Conservation (phyloP, 2,113 vertebrate genomes). For the Regulus satrapa region DNA sequence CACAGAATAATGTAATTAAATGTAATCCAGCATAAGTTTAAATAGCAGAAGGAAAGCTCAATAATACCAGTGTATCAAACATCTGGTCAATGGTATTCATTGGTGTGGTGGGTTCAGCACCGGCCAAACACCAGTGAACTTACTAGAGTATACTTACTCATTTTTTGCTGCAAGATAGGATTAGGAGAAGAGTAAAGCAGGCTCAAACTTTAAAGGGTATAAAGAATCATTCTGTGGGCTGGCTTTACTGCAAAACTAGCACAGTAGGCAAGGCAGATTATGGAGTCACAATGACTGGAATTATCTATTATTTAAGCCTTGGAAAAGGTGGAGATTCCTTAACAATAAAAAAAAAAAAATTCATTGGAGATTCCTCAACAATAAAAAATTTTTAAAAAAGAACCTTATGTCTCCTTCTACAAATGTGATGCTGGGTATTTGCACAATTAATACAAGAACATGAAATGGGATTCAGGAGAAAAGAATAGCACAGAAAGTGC, state of each 20-base stretch:
- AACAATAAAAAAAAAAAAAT: not conserved
- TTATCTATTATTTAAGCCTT: not conserved
- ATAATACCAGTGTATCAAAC: not conserved
- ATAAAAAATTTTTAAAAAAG: not conserved
- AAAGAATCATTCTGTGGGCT: too few relatives aligned
- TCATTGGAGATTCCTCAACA: not conserved
- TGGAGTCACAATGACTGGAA: not conserved
- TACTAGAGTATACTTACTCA: too few relatives aligned
- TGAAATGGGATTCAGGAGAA: not conserved
- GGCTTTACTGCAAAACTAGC: too few relatives aligned
- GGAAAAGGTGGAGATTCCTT: not conserved
- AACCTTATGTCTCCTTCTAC: too few relatives aligned
- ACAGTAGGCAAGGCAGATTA: not conserved
- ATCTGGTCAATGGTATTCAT: not conserved
- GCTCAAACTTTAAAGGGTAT: too few relatives aligned
- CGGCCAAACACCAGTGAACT: too few relatives aligned
- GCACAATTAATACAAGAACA: not conserved
- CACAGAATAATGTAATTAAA: not conserved
- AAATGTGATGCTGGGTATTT: not conserved
- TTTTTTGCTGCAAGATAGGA: too few relatives aligned
- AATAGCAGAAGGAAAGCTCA: not conserved
- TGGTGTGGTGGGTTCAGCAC: too few relatives aligned
- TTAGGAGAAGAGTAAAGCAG: too few relatives aligned
- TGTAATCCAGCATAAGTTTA: not conserved
- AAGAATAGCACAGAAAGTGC: not conserved